phyloP scores from a whole-genome alignment of 2,797 vertebrate species.

The Tinamus major region DNA sequence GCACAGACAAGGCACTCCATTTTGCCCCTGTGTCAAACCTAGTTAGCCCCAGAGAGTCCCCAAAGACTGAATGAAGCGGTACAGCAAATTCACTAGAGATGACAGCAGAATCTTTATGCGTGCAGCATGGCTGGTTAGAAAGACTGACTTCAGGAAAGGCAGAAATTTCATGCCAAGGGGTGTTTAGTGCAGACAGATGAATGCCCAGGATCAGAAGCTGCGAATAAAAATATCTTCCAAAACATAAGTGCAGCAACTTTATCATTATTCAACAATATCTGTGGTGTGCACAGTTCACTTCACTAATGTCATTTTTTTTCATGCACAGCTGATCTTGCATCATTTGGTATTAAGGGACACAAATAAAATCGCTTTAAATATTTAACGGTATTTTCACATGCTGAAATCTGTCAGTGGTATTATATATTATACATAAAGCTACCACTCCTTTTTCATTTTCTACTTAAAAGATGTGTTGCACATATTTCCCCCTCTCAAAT shows the following conservation, averaged over 20 bases:
- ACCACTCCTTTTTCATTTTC: constrained; percentile 6
- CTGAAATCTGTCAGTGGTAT: constrained; percentile 23
- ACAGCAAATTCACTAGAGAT: neutral
- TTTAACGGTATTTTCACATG: constrained; percentile 29
- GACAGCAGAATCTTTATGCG: neutral
- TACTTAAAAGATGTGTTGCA: neutral
- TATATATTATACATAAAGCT: constrained; percentile 12
- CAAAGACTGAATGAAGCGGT: neutral
- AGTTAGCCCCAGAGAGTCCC: neutral
- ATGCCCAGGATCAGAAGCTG: neutral
- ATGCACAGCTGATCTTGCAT: neutral
- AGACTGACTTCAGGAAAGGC: neutral
- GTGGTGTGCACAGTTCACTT: neutral
- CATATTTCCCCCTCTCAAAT: neutral
- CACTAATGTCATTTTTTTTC: constrained; percentile 17
- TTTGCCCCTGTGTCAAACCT: neutral
- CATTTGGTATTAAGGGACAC: neutral
- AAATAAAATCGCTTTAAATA: constrained; percentile 36
- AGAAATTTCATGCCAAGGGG: neutral
- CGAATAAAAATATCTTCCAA: neutral
- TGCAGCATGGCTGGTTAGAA: neutral
- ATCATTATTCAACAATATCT: neutral
- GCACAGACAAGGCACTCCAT: neutral
- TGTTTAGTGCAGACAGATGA: neutral
- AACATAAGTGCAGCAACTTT: neutral